Base-by-base conservation (phyloP, 64 coral and sea anemone genomes). In the Porites australiensis region DNA sequence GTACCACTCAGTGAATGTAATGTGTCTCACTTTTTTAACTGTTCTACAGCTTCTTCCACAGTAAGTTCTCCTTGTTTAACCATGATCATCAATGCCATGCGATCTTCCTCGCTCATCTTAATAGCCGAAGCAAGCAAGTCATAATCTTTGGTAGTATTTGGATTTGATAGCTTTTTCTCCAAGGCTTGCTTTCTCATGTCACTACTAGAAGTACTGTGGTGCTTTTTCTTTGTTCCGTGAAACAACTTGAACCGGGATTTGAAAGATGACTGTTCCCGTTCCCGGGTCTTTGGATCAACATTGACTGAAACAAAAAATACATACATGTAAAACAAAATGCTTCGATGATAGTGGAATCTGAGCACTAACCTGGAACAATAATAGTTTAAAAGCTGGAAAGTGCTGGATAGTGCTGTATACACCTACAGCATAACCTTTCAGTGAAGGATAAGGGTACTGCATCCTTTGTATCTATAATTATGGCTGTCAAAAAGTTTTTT, bases 1-100 rank as follows among this genome's bases (percentile, higher is more conserved):
- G 44, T 23, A 7, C 6, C 5, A 15, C n/a, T 0, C 44, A 9
- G 18, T 14, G 51, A 37, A 79, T 58, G 21, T 18, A 5, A 57
- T 22, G 6, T n/a, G 53, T 3, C 50, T 58, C 7, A 97, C 95
- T 80, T 60, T 55, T 97, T 69, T 10, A 97, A 49, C 18, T 97
- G 88, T 50, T 97, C 88, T 7, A 97, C 83, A 63, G 95, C 95
- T 49, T 97, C 95, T 75, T 97, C 95, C 4, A 97, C 92, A 18
- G 95, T 97, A 13, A 97, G 71, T 15, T 97, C 95, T 64, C 95
- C 95, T 64, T 91, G 92, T 73, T 97, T 97, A 14, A 97, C 95
- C 83, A 94, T 86, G 37, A 97, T 93, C 95, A 97, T 97, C 64
- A 97, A 7, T 1, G 95, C 89, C 75, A 91, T 86, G 6, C 95